Evolutionary conservation across 2,888 invertebrate genomes (phyloP).

Genomic region (Idaea aversata): DNA sequence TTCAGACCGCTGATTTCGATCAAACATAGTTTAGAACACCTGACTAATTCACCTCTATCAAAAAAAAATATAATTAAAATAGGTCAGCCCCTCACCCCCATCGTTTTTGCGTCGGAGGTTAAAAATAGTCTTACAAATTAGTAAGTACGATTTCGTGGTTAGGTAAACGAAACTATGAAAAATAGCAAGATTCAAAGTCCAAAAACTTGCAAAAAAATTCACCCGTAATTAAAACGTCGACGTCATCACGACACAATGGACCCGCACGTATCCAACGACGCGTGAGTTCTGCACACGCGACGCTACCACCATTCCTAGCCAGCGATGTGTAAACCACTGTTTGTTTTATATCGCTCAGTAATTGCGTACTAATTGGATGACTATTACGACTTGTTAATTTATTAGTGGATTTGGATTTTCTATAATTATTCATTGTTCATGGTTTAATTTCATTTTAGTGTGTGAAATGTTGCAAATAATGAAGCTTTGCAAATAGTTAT

Average conservation of each 20-base stretch:
- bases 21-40: too few relatives aligned
- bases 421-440: not conserved
- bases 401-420: constrained; percentile 10
- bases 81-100: too few relatives aligned
- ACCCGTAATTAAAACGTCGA: constrained; percentile 3
- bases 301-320: constrained; percentile 30
- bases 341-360: constrained; percentile 36
- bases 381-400: constrained; percentile 8
- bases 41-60: too few relatives aligned
- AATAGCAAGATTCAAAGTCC: constrained; percentile 12
- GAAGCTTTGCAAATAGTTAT: too few relatives aligned
- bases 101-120: too few relatives aligned
- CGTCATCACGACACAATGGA: constrained; percentile 25
- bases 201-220: not conserved
- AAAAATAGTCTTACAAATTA: not conserved
- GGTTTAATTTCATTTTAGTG: not conserved
- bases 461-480: not conserved
- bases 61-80: too few relatives aligned
- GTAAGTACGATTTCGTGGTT: not conserved
- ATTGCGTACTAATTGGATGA: constrained; percentile 40
- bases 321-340: constrained; percentile 39
- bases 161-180: not conserved
- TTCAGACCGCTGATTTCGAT: too few relatives aligned
- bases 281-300: constrained; percentile 27
- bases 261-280: constrained; percentile 34